phyloP scores from a whole-genome alignment of 2,113 vertebrate genomes.

The Eretmochelys imbricata region DNA sequence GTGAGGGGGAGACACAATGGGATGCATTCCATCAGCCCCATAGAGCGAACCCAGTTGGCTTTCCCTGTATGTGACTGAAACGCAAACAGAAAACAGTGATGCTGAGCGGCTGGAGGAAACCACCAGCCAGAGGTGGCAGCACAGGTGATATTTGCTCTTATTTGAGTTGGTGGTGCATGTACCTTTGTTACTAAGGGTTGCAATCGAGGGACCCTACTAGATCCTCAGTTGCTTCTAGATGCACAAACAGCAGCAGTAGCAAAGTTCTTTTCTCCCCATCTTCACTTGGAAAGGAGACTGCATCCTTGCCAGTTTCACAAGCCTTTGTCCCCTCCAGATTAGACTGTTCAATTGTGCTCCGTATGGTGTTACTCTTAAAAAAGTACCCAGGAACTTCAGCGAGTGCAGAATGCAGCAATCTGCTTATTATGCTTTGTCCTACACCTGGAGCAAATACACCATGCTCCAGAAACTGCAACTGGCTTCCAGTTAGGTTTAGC shows the following conservation, averaged over 20 bases:
- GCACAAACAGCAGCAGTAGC: accelerated
- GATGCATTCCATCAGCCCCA: background rate
- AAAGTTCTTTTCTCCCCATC: background rate
- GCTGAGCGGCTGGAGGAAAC: background rate
- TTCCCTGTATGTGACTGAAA: background rate
- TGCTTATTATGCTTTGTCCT: background rate
- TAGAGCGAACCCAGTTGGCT: background rate
- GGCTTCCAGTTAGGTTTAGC: background rate
- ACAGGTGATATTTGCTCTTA: background rate
- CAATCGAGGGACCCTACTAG: accelerated
- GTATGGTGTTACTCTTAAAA: background rate
- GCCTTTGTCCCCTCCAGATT: background rate
- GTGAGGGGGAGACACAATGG: background rate
- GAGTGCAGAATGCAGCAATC: accelerated
- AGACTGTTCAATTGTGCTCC: accelerated
- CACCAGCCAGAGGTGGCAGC: background rate
- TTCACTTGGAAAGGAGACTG: accelerated
- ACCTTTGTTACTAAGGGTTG: background rate
- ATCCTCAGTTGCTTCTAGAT: background rate
- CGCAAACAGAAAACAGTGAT: background rate
- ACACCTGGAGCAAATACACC: background rate
- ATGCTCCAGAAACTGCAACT: background rate
- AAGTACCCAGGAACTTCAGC: background rate
- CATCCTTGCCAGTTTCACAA: background rate
- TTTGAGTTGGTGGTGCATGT: background rate